Base-by-base conservation (phyloP, 1,140 invertebrate species). In the Chelonus insularis region DNA sequence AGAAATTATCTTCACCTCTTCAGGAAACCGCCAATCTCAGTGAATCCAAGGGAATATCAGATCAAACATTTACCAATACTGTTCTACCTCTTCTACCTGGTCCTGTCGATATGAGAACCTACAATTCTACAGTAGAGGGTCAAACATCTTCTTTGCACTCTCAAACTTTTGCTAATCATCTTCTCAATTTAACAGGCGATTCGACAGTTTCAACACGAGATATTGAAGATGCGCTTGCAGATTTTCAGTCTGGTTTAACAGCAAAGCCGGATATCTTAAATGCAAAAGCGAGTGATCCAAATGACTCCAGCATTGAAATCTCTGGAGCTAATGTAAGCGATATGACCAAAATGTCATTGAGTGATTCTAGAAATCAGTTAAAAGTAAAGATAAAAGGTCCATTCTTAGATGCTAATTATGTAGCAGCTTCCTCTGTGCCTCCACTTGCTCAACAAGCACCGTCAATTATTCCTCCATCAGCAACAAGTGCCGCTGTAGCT, bases 351-450 rank as follows among this genome's bases (percentile, higher is more conserved):
- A 86, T 88, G 1, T 88, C 88, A 1, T 76, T 91, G 9, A 86
- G 84, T 7, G 91, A 91, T 74, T 88, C 91, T 0, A 80, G 91
- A 12, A 94, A 93, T 79, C 92, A 93, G 69, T 74, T 95, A 1
- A 95, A 95, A 74, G 88, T 95, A 0, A 95, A 95, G 77, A 95
- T 95, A 62, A 95, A 95, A 76, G 93, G 92, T 8, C 92, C 93
- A 0, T 91, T 94, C 69, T 76, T 89, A 48, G 88, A 91, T 68
- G 89, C 89, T 0, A 91, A 91, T 69, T 92, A 92, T 66, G 77
- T 81, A 2, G 76, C 82, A 1, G 73, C 82, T 4, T 83, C 87
- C 0, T 78, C 86, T 1, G 80, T 81, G 0, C 82, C 79, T 11
- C 83, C 84, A 16, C 56, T 81, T 5, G 72, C 71, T 0, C 86